phyloP scores from a whole-genome alignment of 2,113 vertebrate species.

The Clarias magur region DNA sequence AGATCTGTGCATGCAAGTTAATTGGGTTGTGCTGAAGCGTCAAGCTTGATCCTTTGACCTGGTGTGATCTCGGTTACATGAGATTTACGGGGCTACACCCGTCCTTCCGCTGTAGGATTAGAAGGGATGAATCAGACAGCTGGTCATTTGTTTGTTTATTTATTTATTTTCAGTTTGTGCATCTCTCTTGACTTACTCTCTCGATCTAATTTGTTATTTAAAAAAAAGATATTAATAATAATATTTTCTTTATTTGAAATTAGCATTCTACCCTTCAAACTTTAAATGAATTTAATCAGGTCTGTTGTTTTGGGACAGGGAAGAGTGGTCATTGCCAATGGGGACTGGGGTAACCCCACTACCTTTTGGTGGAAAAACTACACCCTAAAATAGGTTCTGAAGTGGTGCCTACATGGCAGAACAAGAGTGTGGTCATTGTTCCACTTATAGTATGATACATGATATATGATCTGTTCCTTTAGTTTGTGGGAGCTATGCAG shows the following conservation, averaged over 20 bases:
- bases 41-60: not conserved
- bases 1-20: not conserved
- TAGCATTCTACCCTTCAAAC: not conserved
- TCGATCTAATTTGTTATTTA: not conserved
- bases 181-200: not conserved
- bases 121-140: not conserved
- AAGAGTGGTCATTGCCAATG: not conserved
- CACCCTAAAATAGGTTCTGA: constrained; percentile 39
- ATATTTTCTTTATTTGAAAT: not conserved
- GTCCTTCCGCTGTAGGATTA: constrained; percentile 5
- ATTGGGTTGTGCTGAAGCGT: not conserved
- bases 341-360: constrained; percentile 28
- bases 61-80: not conserved
- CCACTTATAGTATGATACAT: constrained; percentile 30
- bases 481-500: not conserved
- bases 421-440: constrained; percentile 38
- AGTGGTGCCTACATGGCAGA: constrained; percentile 23
- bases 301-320: not conserved
- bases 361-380: constrained; percentile 4
- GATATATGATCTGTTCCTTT: constrained; percentile 4
- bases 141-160: not conserved
- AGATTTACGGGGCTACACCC: not conserved
- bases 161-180: not conserved
- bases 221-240: not conserved
- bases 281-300: not conserved